Conservation (phyloP, 2,113 vertebrate genomes). For the Leptodactylus fuscus region DNA sequence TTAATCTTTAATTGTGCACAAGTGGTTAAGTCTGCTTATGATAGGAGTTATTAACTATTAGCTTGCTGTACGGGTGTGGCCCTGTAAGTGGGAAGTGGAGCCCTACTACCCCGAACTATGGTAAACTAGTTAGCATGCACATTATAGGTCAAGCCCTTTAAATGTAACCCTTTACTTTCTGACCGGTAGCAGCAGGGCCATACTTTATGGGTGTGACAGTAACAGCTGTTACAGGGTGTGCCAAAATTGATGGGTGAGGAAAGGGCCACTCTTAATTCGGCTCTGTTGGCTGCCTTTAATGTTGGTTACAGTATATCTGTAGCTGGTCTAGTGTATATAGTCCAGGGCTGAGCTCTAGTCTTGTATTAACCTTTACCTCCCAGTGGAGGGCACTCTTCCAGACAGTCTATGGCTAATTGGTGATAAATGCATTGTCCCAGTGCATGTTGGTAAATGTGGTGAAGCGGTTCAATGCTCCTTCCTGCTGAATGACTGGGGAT, state of each 20-base stretch:
- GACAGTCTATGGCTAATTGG: not conserved
- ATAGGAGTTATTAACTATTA: too few relatives aligned
- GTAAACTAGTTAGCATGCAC: too few relatives aligned
- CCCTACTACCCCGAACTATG: too few relatives aligned
- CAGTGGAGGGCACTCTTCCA: not conserved
- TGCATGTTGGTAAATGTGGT: not conserved
- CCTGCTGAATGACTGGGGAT: not conserved
- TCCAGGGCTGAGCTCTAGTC: too few relatives aligned
- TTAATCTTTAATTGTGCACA: too few relatives aligned
- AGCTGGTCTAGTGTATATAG: too few relatives aligned
- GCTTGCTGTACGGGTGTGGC: not conserved
- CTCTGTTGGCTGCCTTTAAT: too few relatives aligned
- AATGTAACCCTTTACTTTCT: not conserved
- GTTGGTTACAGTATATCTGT: too few relatives aligned
- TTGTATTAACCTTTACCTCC: not conserved
- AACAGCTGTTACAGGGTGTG: not conserved
- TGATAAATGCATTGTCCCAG: not conserved
- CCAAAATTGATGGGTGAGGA: not conserved
- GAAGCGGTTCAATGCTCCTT: not conserved
- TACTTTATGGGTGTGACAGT: not conserved
- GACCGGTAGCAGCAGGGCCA: not conserved
- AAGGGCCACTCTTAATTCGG: too few relatives aligned
- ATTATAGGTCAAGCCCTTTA: not conserved
- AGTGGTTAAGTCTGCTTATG: too few relatives aligned
- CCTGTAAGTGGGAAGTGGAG: not conserved